Evolutionary conservation across 2,113 vertebrate genomes (phyloP).

Genomic region (Physeter macrocephalus): DNA sequence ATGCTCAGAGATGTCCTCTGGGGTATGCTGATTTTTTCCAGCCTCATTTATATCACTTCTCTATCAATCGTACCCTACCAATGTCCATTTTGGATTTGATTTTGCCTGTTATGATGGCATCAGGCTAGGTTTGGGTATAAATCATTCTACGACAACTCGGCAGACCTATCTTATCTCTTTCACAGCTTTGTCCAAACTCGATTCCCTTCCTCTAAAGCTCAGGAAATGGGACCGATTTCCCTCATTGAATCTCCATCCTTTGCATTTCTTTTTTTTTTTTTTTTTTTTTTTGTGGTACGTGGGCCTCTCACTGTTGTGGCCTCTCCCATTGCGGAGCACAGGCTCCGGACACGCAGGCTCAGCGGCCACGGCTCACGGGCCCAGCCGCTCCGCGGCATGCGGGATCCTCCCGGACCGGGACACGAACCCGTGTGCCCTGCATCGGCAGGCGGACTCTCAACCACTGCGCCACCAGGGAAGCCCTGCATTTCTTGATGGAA

Average conservation of each 20-base stretch:
- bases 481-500: background rate
- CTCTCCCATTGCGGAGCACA: too few species aligned
- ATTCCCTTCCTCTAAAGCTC: background rate
- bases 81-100: background rate
- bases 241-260: background rate
- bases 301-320: too few species aligned
- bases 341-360: too few species aligned
- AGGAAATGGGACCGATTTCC: background rate
- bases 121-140: background rate
- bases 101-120: background rate
- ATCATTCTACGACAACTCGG: background rate
- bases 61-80: background rate
- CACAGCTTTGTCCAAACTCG: background rate
- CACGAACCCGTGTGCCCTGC: too few species aligned
- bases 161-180: background rate
- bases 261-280: too few species aligned
- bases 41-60: background rate
- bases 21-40: background rate
- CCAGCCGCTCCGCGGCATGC: too few species aligned
- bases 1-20: background rate
- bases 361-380: too few species aligned
- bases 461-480: too few species aligned
- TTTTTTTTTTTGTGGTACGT: too few species aligned
- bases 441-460: too few species aligned
- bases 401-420: too few species aligned